These are phyloP conservation scores for Pteruthius melanotis DNA, from an alignment of 2,113 vertebrate genomes.

Conservation along the genomic window DNA sequence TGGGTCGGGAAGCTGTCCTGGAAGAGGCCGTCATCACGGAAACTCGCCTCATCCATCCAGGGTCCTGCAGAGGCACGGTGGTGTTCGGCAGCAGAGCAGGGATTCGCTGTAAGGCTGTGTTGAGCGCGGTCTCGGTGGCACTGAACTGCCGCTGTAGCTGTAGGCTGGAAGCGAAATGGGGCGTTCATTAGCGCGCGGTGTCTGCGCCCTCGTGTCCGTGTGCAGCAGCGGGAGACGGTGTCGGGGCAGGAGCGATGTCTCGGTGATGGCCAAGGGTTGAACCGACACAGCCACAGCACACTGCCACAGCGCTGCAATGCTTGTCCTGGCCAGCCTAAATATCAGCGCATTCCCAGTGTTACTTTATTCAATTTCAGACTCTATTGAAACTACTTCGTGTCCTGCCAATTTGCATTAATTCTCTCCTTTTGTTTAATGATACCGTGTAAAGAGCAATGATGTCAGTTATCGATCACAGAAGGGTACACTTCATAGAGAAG, in stretches of 20 bases:
- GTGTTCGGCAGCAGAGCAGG: fast-evolving
- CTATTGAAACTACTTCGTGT: fast-evolving
- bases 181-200: fast-evolving
- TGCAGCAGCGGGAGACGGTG: background rate
- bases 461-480: fast-evolving
- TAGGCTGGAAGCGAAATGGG: fast-evolving
- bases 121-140: fast-evolving
- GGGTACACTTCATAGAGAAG: background rate
- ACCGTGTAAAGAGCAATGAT: fast-evolving
- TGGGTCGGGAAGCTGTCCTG: background rate
- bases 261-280: background rate
- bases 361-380: background rate
- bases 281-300: background rate
- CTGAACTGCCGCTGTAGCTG: fast-evolving
- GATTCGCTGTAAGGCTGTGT: fast-evolving
- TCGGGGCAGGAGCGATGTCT: background rate
- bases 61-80: fast-evolving
- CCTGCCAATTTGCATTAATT: background rate
- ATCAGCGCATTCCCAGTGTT: fast-evolving
- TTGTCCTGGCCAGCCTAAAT: too few relatives aligned
- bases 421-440: background rate
- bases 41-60: fast-evolving
- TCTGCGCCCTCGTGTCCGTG: background rate
- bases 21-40: background rate
- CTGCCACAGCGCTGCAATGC: background rate